Evolutionary conservation across 2,888 invertebrate species (phyloP).

Genomic region (Microctonus hyperodae): DNA sequence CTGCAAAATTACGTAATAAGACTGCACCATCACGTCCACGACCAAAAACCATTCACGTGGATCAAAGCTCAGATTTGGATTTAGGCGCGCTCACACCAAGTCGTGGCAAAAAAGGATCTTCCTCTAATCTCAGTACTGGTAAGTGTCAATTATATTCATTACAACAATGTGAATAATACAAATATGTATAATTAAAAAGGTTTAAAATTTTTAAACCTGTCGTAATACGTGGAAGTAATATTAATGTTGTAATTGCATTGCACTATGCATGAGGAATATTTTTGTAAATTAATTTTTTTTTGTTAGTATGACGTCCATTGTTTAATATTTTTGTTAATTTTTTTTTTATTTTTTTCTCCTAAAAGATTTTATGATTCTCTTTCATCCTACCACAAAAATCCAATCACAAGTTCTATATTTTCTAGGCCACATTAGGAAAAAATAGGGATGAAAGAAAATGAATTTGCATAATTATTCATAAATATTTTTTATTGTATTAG

Average conservation of each 20-base stretch:
- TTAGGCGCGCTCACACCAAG: conserved; percentile 76
- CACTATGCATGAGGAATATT: conserved; percentile 49
- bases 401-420: conserved; percentile 47
- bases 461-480: no score
- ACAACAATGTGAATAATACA: conserved; percentile 38
- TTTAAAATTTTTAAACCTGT: conserved; percentile 21
- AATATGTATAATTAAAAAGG: not conserved
- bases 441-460: no score
- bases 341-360: conserved; percentile 25
- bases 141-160: conserved; percentile 45
- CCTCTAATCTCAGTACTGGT: conserved; percentile 82
- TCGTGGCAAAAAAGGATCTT: conserved; percentile 81
- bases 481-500: not conserved
- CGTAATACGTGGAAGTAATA: conserved; percentile 43
- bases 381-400: conserved; percentile 39
- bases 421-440: conserved; percentile 44
- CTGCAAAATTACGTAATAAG: conserved; percentile 72
- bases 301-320: conserved; percentile 24
- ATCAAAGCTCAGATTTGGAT: conserved; percentile 80
- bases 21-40: conserved; percentile 73
- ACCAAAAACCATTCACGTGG: conserved; percentile 91
- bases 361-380: conserved; percentile 26
- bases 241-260: conserved; percentile 53
- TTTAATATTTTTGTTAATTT: conserved; percentile 17
- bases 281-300: conserved; percentile 27